A percentile compares a stretch with the other conserved stretches of the same genome.
Evolutionary conservation across 2,797 vertebrate genomes (phyloP).

Genomic region (Cyprinella venusta): DNA sequence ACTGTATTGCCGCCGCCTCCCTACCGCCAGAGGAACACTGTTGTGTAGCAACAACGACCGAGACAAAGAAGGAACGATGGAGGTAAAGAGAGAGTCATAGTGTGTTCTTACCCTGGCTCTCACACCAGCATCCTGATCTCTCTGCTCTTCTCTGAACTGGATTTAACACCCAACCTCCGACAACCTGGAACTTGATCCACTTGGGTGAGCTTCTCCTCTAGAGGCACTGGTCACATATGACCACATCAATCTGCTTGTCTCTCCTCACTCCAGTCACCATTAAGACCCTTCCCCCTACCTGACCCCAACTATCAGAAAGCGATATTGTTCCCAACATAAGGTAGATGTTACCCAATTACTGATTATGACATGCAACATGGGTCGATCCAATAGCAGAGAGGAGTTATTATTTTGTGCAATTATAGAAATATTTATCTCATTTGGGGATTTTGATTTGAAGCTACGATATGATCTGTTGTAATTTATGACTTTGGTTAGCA

Average conservation of each 20-base stretch:
- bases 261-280: not conserved
- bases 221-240: constrained; percentile 46
- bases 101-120: constrained; percentile 65
- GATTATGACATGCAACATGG: not conserved
- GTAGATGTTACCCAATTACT: constrained; percentile 16
- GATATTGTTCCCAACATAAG: not conserved
- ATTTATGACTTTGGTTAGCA: constrained; percentile 16
- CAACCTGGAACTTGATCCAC: constrained; percentile 44
- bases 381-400: not conserved
- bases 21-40: constrained; percentile 98
- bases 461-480: not conserved
- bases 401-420: constrained; percentile 25
- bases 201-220: constrained; percentile 40
- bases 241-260: constrained; percentile 34
- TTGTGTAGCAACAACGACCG: constrained; percentile 81
- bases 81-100: constrained; percentile 56
- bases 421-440: not conserved
- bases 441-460: constrained; percentile 21
- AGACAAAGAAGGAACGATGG: constrained; percentile 27
- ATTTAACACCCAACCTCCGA: constrained; percentile 36
- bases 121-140: constrained; percentile 62
- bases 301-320: constrained; percentile 41
- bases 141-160: constrained; percentile 53
- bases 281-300: constrained; percentile 13
- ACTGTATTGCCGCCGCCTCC: constrained; percentile 94